Evolutionary conservation across 2,888 invertebrate genomes (phyloP), one percentile per base, ranked within the genome.

Genomic region (Rhagonycha lutea): DNA sequence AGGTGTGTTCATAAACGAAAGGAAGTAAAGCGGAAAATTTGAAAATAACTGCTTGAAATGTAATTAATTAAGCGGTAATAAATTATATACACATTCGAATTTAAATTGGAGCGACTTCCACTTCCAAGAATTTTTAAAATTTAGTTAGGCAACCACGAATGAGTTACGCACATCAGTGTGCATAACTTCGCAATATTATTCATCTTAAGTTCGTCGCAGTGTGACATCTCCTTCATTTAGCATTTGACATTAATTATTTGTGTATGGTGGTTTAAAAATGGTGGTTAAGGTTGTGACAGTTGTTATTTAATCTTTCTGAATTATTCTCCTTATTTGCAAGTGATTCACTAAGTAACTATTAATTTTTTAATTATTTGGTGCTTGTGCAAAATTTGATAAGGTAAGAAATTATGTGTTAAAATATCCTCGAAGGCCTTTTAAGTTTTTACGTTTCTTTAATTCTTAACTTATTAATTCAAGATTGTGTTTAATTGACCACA

Each of bases 241-340:
- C 12, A n/a, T 47, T 47, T 47, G 47, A 47, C 47, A 47, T 47
- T 47, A 47, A n/a, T 47, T 68, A n/a, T 47, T 68, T 68, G 29
- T 32, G 24, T 68, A 26, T 68, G 68, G 29, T 69, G 24, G 69
- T 69, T 69, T 26, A 69, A 69, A 65, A 65, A 65, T 65, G 63
- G 63, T 26, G 63, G 26, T 24, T 23, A 24, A 65, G 24, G 18
- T 18, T 65, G 63, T 65, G 63, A 65, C 63, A 65, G 23, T 65
- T 32, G 32, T 32, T 47, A 47, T 47, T 47, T 47, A 47, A 47
- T 65, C 63, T 65, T 26, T 65, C 26, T 65, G n/a, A 65, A 65
- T 65, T 24, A 24, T 65, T 23, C 8, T 11, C n/a, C n/a, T n/a
- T 65, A 14, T 24, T 26, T 65, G 26, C 62, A 24, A 24, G 7